Base-by-base conservation (phyloP, 2,888 invertebrate genomes). In the Apamea epomidion region DNA sequence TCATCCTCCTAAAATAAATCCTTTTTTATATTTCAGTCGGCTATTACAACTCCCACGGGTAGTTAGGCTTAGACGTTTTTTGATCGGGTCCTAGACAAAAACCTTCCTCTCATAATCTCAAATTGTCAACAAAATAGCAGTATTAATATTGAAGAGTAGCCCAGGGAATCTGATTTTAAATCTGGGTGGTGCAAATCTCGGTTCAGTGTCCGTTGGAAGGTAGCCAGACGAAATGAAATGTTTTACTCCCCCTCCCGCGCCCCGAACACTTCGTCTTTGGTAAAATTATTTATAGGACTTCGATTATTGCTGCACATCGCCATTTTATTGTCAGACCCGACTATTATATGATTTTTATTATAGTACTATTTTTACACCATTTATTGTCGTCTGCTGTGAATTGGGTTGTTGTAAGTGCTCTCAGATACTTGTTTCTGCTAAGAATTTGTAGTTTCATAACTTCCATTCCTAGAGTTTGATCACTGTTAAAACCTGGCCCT, bases 201-300 rank as follows among this genome's bases (percentile, higher is more conserved):
- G 89, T 86, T 80, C 79, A 76, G 74, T 54, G 84, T 89, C 83
- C 89, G 65, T 87, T 88, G 88, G 88, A 89, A 82, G 82, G 73
- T 76, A 81, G 89, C 88, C 87, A 88, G 88, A 82, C 73, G 75
- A 82, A 85, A 84, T 86, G 69, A 86, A 86, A 87, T 87, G 78
- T 74, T 67, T 51, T 54, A 70, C 74, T 54, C 71, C 62, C 18
- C 37, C 67, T 25, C 48, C 68, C 54, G 72, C 65, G 25, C 45
- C 25, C 29, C 45, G 60, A 85, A 89, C 78, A 87, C 85, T 84
- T 81, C 78, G 68, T 79, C 69, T 88, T 74, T 72, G 71, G 79
- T 81, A 81, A 88, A 89, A 89, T 78, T 89, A 87, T 88, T 89
- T 87, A 89, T 89, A 78, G 68, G 76, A 75, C 82, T 82, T 88